Evolutionary conservation across 2,797 vertebrate species (phyloP).

Genomic region (Tinamus major): DNA sequence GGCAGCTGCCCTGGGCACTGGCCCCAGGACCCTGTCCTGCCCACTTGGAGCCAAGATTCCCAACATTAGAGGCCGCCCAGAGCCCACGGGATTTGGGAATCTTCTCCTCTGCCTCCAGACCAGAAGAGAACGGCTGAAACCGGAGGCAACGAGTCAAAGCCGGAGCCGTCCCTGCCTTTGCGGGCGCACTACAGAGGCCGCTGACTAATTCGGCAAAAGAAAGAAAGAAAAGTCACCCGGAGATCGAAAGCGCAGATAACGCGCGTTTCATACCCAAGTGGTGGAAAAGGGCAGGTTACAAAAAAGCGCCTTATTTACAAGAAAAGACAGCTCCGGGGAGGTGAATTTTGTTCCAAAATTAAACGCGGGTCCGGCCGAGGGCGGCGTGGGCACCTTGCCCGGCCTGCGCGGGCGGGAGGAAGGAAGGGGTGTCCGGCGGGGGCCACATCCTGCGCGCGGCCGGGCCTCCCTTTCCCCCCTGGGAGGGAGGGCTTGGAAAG

Average conservation of each 20-base stretch:
- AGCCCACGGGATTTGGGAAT: background rate
- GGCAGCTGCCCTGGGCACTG: no score
- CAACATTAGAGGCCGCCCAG: background rate
- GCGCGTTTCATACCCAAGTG: background rate
- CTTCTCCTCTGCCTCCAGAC: background rate
- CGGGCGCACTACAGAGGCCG: background rate
- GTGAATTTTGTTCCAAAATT: background rate
- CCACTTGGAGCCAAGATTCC: no score
- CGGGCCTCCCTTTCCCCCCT: background rate
- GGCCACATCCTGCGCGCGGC: no score
- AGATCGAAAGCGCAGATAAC: background rate
- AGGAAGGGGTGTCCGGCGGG: background rate
- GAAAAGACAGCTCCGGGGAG: slow-evolving; percentile 57
- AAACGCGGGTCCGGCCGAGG: background rate
- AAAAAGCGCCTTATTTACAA: slow-evolving; percentile 66
- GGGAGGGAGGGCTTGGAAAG: background rate
- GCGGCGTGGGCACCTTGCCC: background rate
- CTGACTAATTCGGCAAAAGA: slow-evolving; percentile 14
- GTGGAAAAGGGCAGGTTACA: slow-evolving; percentile 50
- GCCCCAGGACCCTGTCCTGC: no score
- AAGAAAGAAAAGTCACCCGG: background rate
- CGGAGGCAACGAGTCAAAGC: background rate
- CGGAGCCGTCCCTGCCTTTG: background rate
- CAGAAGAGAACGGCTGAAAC: background rate
- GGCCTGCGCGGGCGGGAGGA: no score